Evolutionary conservation across 1,140 invertebrate species (phyloP), one percentile per base, ranked within the genome.

Genomic region (Conus ventricosus): DNA sequence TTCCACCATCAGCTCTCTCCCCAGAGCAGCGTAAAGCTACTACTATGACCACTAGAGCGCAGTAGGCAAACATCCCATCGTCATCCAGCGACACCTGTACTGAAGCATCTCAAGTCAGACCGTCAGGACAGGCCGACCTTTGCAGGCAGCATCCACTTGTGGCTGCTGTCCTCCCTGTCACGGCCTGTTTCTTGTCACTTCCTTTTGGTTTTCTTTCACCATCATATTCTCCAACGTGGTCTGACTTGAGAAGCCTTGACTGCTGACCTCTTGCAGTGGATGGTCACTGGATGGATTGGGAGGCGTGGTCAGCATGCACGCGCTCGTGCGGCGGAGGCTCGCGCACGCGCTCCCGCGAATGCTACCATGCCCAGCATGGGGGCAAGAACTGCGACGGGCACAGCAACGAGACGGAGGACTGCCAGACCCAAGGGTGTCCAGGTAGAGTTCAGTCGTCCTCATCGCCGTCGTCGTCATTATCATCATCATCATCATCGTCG

Each of bases 321-420:
- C 97, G 97, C 0, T 97, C 97, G 0, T 99, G 98, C 94, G 98
- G 98, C 1, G 97, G 98, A 94, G 98, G 98, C 0, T 96, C 97
- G 78, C 96, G 97, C 17, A 97, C 96, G 83, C 96, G 98, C 15
- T 96, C 84, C 5, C 90, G 92, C 55, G 84, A 90, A 63, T 94
- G 93, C 89, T 88, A 93, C 87, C 82, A 20, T 20, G 91, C 92
- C 20, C 88, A 91, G 13, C 89, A 92, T 87, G 92, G 92, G 13
- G 94, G 94, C n/a, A 87, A 84, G 27, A 71, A 87, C 17, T 95
- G 94, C 89, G 85, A 75, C 13, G 94, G 93, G 23, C 10, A 81
- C 63, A 53, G 25, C 39, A 27, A 10, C 23, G 81, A 84, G 25
- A 88, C 57, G 4, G 78, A 13, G 23, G 87, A 83, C n/a, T 87